Conservation (phyloP, 2,113 vertebrate species). For the Struthidea cinerea region DNA sequence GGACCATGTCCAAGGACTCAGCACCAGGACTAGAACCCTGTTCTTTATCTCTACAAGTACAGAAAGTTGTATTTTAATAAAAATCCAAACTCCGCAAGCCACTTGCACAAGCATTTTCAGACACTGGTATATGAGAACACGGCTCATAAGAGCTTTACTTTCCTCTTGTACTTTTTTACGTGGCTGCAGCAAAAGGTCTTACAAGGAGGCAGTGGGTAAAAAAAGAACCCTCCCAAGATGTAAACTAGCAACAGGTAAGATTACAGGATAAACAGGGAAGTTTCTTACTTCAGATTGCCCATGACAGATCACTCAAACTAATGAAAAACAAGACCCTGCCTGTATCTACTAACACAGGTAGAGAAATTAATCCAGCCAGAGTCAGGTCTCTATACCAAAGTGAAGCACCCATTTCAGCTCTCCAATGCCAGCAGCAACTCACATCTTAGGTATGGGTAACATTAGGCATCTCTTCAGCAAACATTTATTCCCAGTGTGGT, state of each 20-base stretch:
- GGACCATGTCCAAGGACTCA: not conserved
- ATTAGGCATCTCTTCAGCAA: not conserved
- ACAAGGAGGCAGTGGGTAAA: accelerated
- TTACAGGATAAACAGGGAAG: not conserved
- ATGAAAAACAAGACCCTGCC: not conserved
- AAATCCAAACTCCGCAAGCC: not conserved
- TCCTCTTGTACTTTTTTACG: not conserved
- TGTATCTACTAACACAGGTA: not conserved
- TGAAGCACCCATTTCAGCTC: not conserved
- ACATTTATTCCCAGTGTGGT: not conserved
- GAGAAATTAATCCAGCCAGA: not conserved
- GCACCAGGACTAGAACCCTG: not conserved
- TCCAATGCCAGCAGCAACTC: not conserved
- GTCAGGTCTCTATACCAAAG: not conserved
- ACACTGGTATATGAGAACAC: not conserved
- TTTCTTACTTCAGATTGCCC: not conserved
- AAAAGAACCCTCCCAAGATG: not conserved
- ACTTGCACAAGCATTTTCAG: not conserved
- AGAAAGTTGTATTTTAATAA: not conserved
- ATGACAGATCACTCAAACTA: not conserved
- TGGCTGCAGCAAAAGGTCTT: not conserved
- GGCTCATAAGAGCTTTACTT: not conserved
- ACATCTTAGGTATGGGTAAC: accelerated
- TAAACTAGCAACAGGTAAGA: not conserved
- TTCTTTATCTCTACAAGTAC: not conserved